Percentiles rank a stretch among this genome's conserved stretches.
Conservation (phyloP, 2,113 vertebrate species). For the Gallinago media region DNA sequence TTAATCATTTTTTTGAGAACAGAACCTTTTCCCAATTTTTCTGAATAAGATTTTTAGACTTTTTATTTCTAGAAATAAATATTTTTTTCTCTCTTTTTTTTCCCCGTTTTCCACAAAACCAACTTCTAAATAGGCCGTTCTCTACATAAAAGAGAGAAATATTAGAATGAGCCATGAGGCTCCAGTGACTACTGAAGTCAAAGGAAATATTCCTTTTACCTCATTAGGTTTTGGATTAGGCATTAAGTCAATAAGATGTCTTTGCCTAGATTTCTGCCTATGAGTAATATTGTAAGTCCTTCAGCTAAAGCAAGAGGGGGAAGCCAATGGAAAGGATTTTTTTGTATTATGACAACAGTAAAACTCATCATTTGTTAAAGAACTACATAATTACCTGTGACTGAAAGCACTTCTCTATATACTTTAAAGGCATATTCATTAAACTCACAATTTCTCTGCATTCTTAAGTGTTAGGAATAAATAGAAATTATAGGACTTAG, state of each 20-base stretch:
- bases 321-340: not conserved
- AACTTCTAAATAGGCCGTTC: not conserved
- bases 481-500: not conserved
- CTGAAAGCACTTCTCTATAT: not conserved
- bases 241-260: conserved; percentile 20
- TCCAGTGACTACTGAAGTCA: not conserved
- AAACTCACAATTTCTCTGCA: not conserved
- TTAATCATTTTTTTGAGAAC: not conserved
- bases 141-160: not conserved
- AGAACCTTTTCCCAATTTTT: not conserved
- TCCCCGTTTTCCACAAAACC: not conserved
- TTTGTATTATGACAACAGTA: not conserved
- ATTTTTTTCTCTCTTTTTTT: not conserved
- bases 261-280: not conserved
- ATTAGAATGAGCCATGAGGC: conserved; percentile 9
- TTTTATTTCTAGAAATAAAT: not conserved
- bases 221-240: conserved; percentile 50
- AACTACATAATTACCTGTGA: not conserved
- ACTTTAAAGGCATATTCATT: not conserved
- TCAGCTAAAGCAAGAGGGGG: not conserved
- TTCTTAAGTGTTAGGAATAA: not conserved
- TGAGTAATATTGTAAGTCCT: not conserved
- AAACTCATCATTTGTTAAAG: not conserved
- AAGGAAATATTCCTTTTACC: conserved; percentile 40
- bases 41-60: not conserved